Base-by-base conservation (phyloP, 2,888 invertebrate species). In the Tiliacea aurago region DNA sequence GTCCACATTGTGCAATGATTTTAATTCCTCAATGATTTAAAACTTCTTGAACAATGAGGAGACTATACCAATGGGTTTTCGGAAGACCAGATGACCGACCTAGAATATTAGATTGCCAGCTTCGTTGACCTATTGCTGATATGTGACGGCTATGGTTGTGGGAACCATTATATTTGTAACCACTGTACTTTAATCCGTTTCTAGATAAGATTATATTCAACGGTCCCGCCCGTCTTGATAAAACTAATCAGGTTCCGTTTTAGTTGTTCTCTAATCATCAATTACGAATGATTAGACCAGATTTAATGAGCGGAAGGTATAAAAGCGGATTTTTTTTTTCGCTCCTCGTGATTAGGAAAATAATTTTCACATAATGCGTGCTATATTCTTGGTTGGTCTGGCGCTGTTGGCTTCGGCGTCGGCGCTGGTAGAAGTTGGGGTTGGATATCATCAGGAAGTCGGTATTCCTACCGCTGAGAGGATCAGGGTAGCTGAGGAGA, bases 391-490 rank as follows among this genome's bases (percentile, higher is more conserved):
- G 62, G 47, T 85, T 65, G 73, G 79, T 62, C 71, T 90, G 53
- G 84, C 82, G 33, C 77, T 86, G 61, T 86, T 86, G 63, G 88
- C 83, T n/a, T 83, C 82, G 9, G 89, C 79, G 4, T 72, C 88
- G 0, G 89, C 88, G 0, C 69, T 80, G 6, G 83, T 88, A 70
- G 86, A 86, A 61, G 86, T 89, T 15, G 66, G 76, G 51, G 67
- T 49, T 20, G 83, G 89, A 13, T 94, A 94, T 82, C 94, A 94
- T 67, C 80, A 86, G 58, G 75, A 84, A 7, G 82, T 93, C 3
- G 94, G 94, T 10, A 93, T 94, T 63, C 94, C 94, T n/a, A 73
- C 85, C n/a, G 94, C 94, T 1, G 84, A 83, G 56, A 89, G 88
- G 84, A 92, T 94, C 70, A 93, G 90, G 85, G 87, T 85, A 1